phyloP scores from a whole-genome alignment of 2,113 vertebrate species.

The Chamaea fasciata region DNA sequence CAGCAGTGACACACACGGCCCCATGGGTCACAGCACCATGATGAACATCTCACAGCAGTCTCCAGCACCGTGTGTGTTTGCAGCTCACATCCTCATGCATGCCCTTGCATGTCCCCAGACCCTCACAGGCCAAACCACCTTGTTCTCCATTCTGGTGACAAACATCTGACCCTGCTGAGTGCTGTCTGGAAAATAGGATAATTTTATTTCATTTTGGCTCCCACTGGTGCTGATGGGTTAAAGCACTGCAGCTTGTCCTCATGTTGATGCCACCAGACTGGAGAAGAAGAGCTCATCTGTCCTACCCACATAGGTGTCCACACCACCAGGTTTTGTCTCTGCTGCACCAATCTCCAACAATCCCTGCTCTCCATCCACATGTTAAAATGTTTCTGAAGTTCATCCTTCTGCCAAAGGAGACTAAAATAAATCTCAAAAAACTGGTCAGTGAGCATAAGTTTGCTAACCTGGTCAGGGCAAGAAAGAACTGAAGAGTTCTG shows the following conservation, averaged over 20 bases:
- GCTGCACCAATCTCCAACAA: rapidly evolving
- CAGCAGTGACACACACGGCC: rapidly evolving
- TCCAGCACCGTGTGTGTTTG: rapidly evolving
- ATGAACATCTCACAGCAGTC: rapidly evolving
- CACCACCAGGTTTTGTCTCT: neutral
- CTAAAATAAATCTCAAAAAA: neutral
- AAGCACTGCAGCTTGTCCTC: neutral
- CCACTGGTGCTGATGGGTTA: neutral
- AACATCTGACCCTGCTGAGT: neutral
- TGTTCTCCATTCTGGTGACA: neutral
- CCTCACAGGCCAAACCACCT: neutral
- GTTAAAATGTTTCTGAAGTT: neutral
- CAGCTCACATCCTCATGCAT: rapidly evolving
- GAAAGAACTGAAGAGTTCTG: neutral
- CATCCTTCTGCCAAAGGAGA: neutral
- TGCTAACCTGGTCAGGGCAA: neutral
- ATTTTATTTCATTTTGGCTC: neutral
- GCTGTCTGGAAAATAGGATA: neutral
- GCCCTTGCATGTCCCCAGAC: rapidly evolving
- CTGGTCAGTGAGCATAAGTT: neutral
- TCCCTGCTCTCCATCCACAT: neutral
- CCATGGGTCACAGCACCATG: rapidly evolving
- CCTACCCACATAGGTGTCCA: rapidly evolving
- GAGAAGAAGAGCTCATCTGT: neutral
- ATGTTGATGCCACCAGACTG: neutral